Conservation (phyloP, 2,888 invertebrate species). For the Anodontia alba region DNA sequence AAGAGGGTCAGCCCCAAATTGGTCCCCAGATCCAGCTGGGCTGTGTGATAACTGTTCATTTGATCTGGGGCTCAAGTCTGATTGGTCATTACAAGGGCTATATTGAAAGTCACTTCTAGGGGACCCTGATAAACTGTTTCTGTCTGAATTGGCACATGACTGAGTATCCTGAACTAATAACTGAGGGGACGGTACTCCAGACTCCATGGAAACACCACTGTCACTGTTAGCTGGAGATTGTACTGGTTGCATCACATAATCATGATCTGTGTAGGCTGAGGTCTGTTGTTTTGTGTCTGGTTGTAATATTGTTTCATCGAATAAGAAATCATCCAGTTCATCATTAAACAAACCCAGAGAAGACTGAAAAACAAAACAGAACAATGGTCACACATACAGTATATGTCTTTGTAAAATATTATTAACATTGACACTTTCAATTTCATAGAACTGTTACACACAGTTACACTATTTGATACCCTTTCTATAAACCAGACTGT, state of each 20-base stretch:
- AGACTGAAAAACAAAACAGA: slow-evolving; percentile 59
- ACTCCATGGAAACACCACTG: slow-evolving; percentile 77
- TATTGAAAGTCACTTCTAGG: slow-evolving; percentile 53
- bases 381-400: background rate
- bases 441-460: too few species aligned
- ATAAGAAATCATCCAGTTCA: slow-evolving; percentile 55
- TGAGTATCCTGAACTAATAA: slow-evolving; percentile 45
- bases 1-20: slow-evolving; percentile 45
- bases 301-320: slow-evolving; percentile 35
- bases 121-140: slow-evolving; percentile 60
- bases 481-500: too few species aligned
- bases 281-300: slow-evolving; percentile 21
- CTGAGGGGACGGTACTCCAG: slow-evolving; percentile 65
- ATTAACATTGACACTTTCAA: too few species aligned
- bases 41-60: slow-evolving; percentile 40
- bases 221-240: slow-evolving; percentile 78
- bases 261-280: slow-evolving; percentile 69
- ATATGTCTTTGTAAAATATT: too few species aligned
- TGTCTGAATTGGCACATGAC: slow-evolving; percentile 45
- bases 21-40: slow-evolving; percentile 26
- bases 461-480: too few species aligned
- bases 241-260: slow-evolving; percentile 72
- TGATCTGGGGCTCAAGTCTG: slow-evolving; percentile 32
- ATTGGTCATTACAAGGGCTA: slow-evolving; percentile 27
- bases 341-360: slow-evolving; percentile 66